Evolutionary conservation across 2,113 vertebrate genomes (phyloP).

Genomic region (Chauna torquata): DNA sequence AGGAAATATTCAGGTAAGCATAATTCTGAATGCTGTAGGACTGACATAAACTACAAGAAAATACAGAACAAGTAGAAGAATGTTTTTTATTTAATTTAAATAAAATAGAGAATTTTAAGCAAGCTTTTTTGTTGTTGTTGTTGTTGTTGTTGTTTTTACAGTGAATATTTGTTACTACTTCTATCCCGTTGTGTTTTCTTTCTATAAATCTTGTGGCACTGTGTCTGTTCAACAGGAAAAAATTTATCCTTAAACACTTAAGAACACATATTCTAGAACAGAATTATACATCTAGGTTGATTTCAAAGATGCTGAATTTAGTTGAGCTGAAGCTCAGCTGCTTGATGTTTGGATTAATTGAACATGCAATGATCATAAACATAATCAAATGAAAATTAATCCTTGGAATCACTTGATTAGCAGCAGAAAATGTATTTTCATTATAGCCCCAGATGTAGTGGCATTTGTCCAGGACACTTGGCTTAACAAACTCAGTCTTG

Average conservation of each 20-base stretch:
- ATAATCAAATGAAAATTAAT: background rate
- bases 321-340: background rate
- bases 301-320: background rate
- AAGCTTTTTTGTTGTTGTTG: no score
- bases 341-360: background rate
- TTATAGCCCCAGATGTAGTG: constrained; percentile 16
- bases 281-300: background rate
- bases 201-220: background rate
- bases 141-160: no score
- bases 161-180: rapidly evolving
- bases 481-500: background rate
- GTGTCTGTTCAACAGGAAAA: background rate
- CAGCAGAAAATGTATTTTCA: background rate
- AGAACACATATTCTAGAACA: background rate
- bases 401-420: constrained; percentile 6
- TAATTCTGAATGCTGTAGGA: background rate
- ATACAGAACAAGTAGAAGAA: background rate
- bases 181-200: background rate
- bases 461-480: constrained; percentile 1
- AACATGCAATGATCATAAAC: background rate
- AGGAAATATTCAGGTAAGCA: background rate
- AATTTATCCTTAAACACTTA: background rate
- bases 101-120: background rate
- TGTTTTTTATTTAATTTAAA: background rate
- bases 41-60: background rate